These are phyloP conservation scores for Coturnix japonica DNA, from an alignment of 2,113 vertebrate species.

Conservation along the genomic window DNA sequence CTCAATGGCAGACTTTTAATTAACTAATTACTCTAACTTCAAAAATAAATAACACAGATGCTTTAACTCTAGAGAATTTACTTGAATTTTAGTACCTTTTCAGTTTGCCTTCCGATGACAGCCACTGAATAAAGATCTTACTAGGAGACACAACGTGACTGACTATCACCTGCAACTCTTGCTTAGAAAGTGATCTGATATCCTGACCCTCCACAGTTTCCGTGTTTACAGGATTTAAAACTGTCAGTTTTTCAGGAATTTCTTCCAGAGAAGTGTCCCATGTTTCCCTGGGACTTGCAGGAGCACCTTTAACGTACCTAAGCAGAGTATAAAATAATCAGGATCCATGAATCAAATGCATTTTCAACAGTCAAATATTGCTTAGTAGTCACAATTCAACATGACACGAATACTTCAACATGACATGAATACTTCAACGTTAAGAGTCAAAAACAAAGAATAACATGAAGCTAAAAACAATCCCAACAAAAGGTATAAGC, in stretches of 20 bases:
- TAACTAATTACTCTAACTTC: neutral
- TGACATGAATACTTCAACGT: neutral
- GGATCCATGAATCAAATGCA: neutral
- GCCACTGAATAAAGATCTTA: slow-evolving; percentile 87
- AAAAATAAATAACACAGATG: neutral
- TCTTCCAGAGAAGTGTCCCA: slow-evolving; percentile 77
- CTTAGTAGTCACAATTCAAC: neutral
- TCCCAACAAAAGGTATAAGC: neutral
- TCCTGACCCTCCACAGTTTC: slow-evolving; percentile 37
- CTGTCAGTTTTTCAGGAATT: slow-evolving; percentile 44
- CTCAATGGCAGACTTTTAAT: neutral
- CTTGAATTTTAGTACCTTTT: slow-evolving; percentile 80
- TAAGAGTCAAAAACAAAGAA: rapidly evolving
- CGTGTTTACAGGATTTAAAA: neutral
- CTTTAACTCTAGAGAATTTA: neutral
- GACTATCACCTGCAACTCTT: slow-evolving; percentile 79
- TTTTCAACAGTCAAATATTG: neutral
- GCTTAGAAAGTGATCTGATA: slow-evolving; percentile 57
- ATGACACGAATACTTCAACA: neutral
- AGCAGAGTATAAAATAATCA: neutral
- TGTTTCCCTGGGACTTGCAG: slow-evolving; percentile 60
- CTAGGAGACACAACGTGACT: slow-evolving; percentile 87
- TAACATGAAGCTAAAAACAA: neutral
- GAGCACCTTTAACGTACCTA: slow-evolving; percentile 58
- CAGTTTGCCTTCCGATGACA: slow-evolving; percentile 76